Evolutionary conservation across 2,113 vertebrate genomes (phyloP), one percentile per base, ranked within the genome.

Genomic region (Rissa tridactyla): DNA sequence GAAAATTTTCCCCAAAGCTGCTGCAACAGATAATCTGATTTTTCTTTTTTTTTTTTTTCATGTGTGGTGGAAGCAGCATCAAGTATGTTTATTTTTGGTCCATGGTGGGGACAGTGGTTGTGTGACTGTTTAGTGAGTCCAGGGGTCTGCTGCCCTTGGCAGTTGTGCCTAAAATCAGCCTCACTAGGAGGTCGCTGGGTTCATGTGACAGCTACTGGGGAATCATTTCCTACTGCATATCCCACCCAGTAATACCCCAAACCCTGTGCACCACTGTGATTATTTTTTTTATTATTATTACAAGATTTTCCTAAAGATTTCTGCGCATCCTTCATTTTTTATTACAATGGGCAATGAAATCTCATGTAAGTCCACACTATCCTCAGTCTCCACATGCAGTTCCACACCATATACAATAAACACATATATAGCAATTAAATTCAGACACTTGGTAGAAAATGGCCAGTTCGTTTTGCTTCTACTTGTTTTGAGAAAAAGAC

Each of bases 401-500:
- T 79, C 21, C 38, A 78, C 46, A 62, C 20, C 12, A n/a, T 11
- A 54, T 34, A 76, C 34, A 62, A 26, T 51, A 94, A 92, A 22
- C 27, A 13, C 21, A 27, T 46, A 5, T 55, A 51, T 3, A 87
- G 66, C 78, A 91, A 81, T 94, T 96, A 93, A 83, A 95, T 94
- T 94, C 77, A 82, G 92, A 75, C 40, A 55, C 34, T 86, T 61
- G 40, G 8, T 44, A 14, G 34, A 94, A 91, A 72, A 89, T 19
- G 40, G 64, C 80, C 23, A 65, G 72, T 96, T 97, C 54, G 0
- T 87, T 96, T 87, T 95, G 64, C 71, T 83, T 86, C 52, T 86
- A 73, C 88, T 94, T 83, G 70, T 90, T 95, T 95, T 82, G 66
- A 64, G 60, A 77, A 84, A 88, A 80, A 85, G 44, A 25, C 19